Evolutionary conservation across 2,888 invertebrate genomes (phyloP).

Genomic region (Mechanitis mazaeus): DNA sequence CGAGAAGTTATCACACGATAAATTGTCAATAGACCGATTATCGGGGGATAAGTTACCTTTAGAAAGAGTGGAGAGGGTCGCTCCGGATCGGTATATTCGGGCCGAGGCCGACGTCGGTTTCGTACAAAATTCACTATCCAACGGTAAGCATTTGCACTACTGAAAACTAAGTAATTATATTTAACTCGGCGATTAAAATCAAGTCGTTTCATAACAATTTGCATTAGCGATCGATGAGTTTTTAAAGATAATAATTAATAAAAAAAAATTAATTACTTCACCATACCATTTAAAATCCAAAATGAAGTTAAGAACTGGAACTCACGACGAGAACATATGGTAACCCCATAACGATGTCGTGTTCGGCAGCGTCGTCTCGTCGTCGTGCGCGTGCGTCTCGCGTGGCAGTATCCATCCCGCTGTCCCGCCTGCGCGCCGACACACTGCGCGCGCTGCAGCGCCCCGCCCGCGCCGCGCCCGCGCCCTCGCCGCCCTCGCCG

Average conservation of each 20-base stretch:
- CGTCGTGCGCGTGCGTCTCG: conserved; percentile 36
- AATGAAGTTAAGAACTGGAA: too few relatives aligned
- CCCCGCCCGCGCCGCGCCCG: conserved; percentile 34
- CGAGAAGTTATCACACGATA: conserved; percentile 43
- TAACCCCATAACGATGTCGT: not conserved
- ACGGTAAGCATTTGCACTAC: conserved; percentile 42
- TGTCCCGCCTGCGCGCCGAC: conserved; percentile 52
- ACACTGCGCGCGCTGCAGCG: conserved; percentile 56
- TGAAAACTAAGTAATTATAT: too few relatives aligned
- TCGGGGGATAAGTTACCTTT: conserved; percentile 41
- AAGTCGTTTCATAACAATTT: too few relatives aligned
- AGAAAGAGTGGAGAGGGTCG: conserved; percentile 37
- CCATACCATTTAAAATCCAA: too few relatives aligned
- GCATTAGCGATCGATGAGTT: too few relatives aligned
- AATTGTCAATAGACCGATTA: conserved; percentile 39
- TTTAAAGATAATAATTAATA: too few relatives aligned
- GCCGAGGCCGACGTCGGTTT: conserved; percentile 69
- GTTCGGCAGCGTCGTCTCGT: conserved; percentile 4
- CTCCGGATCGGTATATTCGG: conserved; percentile 45
- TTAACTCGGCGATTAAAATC: too few relatives aligned
- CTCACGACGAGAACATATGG: too few relatives aligned
- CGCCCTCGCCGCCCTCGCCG: conserved; percentile 39
- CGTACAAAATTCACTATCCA: conserved; percentile 40
- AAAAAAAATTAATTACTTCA: too few relatives aligned
- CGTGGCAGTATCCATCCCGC: conserved; percentile 51